Base-by-base conservation (phyloP, 2,113 vertebrate species). In the Serilophus lunatus region DNA sequence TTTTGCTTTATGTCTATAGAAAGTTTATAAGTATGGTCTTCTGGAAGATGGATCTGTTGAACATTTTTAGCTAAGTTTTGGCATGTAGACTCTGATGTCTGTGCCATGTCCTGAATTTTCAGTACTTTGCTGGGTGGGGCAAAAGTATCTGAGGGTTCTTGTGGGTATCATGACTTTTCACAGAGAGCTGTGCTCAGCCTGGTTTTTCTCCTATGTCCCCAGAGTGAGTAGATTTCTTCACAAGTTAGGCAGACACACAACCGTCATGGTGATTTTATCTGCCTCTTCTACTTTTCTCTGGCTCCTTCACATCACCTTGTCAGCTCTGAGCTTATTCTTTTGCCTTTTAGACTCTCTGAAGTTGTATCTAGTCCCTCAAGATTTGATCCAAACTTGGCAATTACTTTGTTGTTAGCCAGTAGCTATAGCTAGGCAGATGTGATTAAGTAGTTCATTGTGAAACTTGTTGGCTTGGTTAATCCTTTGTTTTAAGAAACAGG, bases 31-130 rank as follows among this genome's bases (percentile, higher is more conserved):
- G 13, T 25, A 16, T 40, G 31, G 3, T 36, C 17, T 70, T 88
- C 44, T 50, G 72, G 18, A 54, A 92, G 7, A 22, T 3, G 59
- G 4, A 13, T 28, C 42, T 1, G 1, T 13, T 49, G 79, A 65
- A 50, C 22, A 5, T 49, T 72, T 50, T 19, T 56, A 71, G 11
- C 14, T 66, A 23, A 47, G 60, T 1, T 6, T 6, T 54, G 36
- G 3, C 0, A 0, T 25, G 42, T 54, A 70, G 77, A 12, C 35
- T 78, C 16, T 3, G 1, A 35, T 56, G 17, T 57, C n/a, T 81
- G 29, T 81, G 47, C 18, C 18, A 1, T 7, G 25, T 61, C 36
- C 19, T 69, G 54, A 61, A 22, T 69, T 71, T 38, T 82, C 33
- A 65, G 49, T 36, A 5, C 25, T 90, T 44, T 17, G 0, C 12